Evolutionary conservation across 2,888 invertebrate genomes (phyloP), one percentile per base, ranked within the genome.

Genomic region (Scotopteryx bipunctaria): DNA sequence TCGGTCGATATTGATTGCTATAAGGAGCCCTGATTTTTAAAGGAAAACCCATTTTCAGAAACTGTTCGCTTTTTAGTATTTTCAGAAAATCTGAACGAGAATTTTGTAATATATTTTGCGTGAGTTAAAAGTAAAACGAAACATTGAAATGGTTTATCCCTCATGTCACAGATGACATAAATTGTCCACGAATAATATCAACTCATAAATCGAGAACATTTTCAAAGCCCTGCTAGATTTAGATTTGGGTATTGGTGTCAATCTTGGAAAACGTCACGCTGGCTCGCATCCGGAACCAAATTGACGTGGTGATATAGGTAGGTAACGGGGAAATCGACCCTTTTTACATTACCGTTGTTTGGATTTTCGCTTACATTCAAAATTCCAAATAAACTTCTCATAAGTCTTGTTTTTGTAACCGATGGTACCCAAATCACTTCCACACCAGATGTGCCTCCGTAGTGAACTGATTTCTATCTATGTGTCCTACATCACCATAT

Each of bases 221-320:
- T 57, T 14, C 51, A 62, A 65, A 63, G 60, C 63, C 61, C 59
- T 57, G 57, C 64, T 69, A 70, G 66, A 66, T 70, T 69, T 66
- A 60, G 71, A 67, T 67, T 67, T 52, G 73, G 72, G 69, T 66
- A 64, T 61, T 55, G 66, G 66, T 70, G 70, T 75, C 76, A 70
- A 69, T 71, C 67, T 70, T 63, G 55, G 64, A 67, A 71, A 70
- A 68, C 58, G 70, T 76, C 68, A 69, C 63, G 59, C 58, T 55
- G 42, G 55, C 59, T 58, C 44, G 59, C 57, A 57, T 59, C 56
- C 67, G 61, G 59, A 47, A 53, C 66, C 64, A 71, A 77, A 76
- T 73, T 78, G 77, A 76, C 78, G 70, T 64, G 57, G 61, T 72
- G 73, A 74, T 61, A 62, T 73, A 74, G 73, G 71, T 73, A 67